Conservation (phyloP, 2,113 vertebrate species). For the Crotalus helleri region DNA sequence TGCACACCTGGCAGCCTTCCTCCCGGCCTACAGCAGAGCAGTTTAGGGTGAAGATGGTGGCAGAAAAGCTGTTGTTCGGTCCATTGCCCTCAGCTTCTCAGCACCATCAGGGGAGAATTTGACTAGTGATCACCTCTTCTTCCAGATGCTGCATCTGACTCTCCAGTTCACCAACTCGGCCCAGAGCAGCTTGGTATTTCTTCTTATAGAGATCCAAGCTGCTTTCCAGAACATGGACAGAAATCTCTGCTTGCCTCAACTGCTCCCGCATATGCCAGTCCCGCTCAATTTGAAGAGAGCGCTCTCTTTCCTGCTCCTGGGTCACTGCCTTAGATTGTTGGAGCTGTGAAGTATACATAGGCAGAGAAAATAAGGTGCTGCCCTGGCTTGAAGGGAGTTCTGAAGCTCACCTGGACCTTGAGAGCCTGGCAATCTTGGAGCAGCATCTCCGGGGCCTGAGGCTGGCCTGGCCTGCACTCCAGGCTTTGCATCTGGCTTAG, state of each 20-base stretch:
- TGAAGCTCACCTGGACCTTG: constrained; percentile 65
- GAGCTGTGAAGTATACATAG: constrained; percentile 50
- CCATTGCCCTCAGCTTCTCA: neutral
- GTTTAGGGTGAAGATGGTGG: neutral
- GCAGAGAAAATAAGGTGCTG: neutral
- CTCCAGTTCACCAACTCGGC: constrained; percentile 66
- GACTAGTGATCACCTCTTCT: constrained; percentile 46
- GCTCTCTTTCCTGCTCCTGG: constrained; percentile 52
- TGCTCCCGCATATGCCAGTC: constrained; percentile 60
- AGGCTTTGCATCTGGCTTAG: constrained; percentile 66
- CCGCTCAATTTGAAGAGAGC: constrained; percentile 41
- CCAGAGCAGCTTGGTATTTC: constrained; percentile 70
- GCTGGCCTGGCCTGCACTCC: constrained; percentile 49
- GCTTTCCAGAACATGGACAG: constrained; percentile 55
- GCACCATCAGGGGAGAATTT: neutral
- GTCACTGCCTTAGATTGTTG: constrained; percentile 62
- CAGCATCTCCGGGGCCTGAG: constrained; percentile 57
- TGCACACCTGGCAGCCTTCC: constrained; percentile 42
- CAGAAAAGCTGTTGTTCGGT: no score
- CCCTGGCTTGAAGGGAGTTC: neutral
- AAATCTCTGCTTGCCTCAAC: constrained; percentile 57
- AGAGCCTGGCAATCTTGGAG: constrained; percentile 59
- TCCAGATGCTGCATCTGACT: constrained; percentile 61
- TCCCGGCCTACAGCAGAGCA: constrained; percentile 24
- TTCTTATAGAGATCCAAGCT: constrained; percentile 68